These are phyloP conservation scores for Harpalus rubripes DNA, from an alignment of 2,888 invertebrate species.

Conservation along the genomic window DNA sequence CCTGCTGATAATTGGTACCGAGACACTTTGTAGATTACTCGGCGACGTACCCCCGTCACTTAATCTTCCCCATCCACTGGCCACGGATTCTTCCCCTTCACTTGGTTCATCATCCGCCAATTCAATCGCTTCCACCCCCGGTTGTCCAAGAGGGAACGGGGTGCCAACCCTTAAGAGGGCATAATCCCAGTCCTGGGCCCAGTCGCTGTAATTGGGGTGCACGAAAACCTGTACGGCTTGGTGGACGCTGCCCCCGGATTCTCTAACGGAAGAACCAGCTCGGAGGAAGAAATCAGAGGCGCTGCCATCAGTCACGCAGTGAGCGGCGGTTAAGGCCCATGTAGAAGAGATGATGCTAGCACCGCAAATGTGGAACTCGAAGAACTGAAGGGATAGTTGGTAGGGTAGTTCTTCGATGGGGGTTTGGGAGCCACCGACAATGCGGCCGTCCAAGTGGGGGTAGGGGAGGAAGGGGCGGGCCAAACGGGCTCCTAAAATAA, in stretches of 20 bases:
- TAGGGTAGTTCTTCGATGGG: constrained; percentile 71
- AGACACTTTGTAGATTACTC: constrained; percentile 72
- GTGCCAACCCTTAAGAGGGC: not conserved
- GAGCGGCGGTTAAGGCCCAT: constrained; percentile 72
- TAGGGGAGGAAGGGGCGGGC: not conserved
- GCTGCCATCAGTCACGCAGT: constrained; percentile 53
- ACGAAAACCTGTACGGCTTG: not conserved
- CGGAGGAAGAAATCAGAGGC: not conserved
- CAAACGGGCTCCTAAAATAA: too few species aligned
- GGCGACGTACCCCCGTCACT: constrained; percentile 58
- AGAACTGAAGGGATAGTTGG: constrained; percentile 71
- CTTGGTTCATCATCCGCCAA: not conserved
- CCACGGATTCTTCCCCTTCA: not conserved
- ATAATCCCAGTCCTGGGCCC: not conserved
- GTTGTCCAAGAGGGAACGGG: constrained; percentile 45
- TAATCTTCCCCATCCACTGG: constrained; percentile 32
- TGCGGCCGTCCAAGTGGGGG: constrained; percentile 68
- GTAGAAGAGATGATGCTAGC: constrained; percentile 68
- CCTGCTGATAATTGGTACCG: constrained; percentile 72
- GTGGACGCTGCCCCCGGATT: constrained; percentile 9
- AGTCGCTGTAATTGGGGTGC: constrained; percentile 1
- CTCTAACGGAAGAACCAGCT: not conserved
- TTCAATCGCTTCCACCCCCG: constrained; percentile 65
- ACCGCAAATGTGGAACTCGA: constrained; percentile 66
- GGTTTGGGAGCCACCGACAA: constrained; percentile 71